These are phyloP conservation scores for Macropis europaea DNA, from an alignment of 2,888 invertebrate species.

Conservation along the genomic window DNA sequence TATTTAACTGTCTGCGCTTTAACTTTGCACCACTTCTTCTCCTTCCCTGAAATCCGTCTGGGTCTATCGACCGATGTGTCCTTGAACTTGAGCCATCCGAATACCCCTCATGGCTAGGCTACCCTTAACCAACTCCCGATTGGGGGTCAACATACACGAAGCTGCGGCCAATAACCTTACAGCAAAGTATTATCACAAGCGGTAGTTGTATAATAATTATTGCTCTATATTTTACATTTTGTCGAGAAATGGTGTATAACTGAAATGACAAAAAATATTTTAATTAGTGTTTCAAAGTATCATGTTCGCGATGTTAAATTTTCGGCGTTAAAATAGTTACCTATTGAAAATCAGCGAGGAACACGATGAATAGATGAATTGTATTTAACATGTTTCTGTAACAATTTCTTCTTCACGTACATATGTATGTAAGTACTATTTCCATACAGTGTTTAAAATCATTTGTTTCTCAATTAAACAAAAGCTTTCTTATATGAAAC, in stretches of 20 bases:
- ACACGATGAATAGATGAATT: no score
- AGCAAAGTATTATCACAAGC: slow-evolving; percentile 14
- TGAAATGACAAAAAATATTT: background rate
- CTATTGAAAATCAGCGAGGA: no score
- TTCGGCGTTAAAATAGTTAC: no score
- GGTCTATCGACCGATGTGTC: slow-evolving; percentile 74
- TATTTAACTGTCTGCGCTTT: slow-evolving; percentile 9
- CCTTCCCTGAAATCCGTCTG: slow-evolving; percentile 54
- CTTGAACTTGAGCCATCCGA: slow-evolving; percentile 74
- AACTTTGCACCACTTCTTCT: slow-evolving; percentile 47
- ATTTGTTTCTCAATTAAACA: no score
- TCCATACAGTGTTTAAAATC: no score
- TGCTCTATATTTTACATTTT: background rate
- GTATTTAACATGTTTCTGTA: no score
- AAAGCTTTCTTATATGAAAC: no score
- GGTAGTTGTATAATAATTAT: background rate
- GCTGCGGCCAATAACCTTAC: slow-evolving; percentile 55
- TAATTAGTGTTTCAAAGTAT: no score
- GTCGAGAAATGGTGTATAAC: background rate
- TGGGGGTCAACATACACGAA: slow-evolving; percentile 53
- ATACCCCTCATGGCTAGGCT: slow-evolving; percentile 73
- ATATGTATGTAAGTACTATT: no score
- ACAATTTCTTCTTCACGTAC: no score
- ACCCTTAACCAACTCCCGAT: slow-evolving; percentile 68
- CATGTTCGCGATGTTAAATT: no score